Evolutionary conservation across 2,888 invertebrate genomes (phyloP), one percentile per base, ranked within the genome.

Genomic region (Polylopha cassiicola): DNA sequence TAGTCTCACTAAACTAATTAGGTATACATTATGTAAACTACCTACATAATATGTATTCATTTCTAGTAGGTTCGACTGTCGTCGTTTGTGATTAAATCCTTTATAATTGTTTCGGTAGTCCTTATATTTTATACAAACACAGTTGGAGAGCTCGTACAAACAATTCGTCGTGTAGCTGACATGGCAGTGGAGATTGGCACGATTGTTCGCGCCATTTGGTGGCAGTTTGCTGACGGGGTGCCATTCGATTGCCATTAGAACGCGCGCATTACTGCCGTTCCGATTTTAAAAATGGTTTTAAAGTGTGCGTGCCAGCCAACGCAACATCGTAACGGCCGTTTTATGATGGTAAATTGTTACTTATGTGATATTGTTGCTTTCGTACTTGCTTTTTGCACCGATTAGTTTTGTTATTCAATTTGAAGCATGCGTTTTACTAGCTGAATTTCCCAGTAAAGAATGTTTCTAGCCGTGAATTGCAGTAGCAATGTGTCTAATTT

Each of bases 161-260:
- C 39, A 39, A 36, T 32, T 37, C 36, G 34, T 34, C 29, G 39
- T 11, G 5, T 9, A 5, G 44, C 44, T 44, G 44, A 44, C 39
- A 32, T 24, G 32, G 39, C 39, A 32, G 31, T 24, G 33, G 24
- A 31, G 46, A 46, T 49, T 43, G 43, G 44, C 37, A 38, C 44
- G 46, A 44, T 49, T 49, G 46, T 49, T 49, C 46, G 18, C 43
- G 26, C 46, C 44, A 43, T 49, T 44, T 18, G 24, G n/a, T 27
- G 42, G 18, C 42, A 26, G 36, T 38, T 29, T 32, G 37, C 31
- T 37, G 32, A 37, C 23, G 23, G 8, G 14, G 8, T 16, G 20
- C 34, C 31, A 43, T 43, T 37, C 32, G 32, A 43, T 22, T 9
- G 32, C 26, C 43, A 43, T 43, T 43, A 43, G 43, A 43, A 42